Percentiles rank a stretch among this genome's conserved stretches.
phyloP scores from a whole-genome alignment of 2,113 vertebrate species.

The Anoura caudifer region DNA sequence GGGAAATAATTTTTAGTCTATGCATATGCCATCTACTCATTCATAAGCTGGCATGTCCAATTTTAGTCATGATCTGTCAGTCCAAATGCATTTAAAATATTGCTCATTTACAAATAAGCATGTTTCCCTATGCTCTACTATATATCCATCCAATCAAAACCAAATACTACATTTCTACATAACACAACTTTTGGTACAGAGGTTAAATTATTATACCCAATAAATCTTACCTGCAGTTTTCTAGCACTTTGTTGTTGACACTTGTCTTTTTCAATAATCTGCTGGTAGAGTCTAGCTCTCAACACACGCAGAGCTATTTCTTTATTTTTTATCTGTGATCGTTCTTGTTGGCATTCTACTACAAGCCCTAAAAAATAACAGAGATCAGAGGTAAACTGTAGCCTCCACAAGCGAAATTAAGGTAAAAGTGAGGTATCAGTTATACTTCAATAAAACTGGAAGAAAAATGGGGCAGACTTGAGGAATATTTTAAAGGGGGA shows the following conservation, averaged over 20 bases:
- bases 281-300: constrained; percentile 88
- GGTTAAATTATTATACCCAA: neutral
- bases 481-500: neutral
- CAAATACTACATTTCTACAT: neutral
- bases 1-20: neutral
- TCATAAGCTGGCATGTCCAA: neutral
- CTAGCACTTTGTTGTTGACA: constrained; percentile 83
- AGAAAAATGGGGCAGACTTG: neutral
- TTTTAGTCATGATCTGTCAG: neutral
- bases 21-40: neutral
- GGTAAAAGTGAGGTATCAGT: neutral
- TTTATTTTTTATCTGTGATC: constrained; percentile 92
- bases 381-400: constrained; percentile 25
- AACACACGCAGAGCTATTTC: constrained; percentile 88
- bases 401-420: neutral
- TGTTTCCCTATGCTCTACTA: neutral
- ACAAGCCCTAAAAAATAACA: constrained; percentile 81
- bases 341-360: constrained; percentile 93
- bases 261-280: constrained; percentile 81
- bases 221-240: constrained; percentile 88
- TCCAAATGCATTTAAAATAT: neutral
- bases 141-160: neutral
- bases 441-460: neutral
- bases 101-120: neutral
- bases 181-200: neutral